Conservation (phyloP, 2,113 vertebrate species). For the Callithrix jacchus region DNA sequence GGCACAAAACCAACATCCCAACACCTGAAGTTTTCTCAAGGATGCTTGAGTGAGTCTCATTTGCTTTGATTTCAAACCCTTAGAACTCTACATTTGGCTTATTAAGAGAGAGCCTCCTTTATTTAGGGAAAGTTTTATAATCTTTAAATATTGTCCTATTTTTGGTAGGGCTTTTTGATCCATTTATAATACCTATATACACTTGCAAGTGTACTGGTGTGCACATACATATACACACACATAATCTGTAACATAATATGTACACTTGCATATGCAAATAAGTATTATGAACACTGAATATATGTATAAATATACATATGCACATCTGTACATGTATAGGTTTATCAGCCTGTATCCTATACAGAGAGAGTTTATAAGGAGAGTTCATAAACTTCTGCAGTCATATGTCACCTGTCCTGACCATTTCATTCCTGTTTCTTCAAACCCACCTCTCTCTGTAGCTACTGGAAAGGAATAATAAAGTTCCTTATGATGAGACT, state of each 20-base stretch:
- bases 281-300: not conserved
- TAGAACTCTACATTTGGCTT: not conserved
- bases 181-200: not conserved
- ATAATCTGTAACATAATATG: not conserved
- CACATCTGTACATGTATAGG: not conserved
- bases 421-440: not conserved
- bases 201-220: not conserved
- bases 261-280: not conserved
- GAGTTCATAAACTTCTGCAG: not conserved
- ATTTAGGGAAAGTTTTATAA: not conserved
- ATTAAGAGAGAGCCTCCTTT: not conserved
- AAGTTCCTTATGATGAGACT: not conserved
- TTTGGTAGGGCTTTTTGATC: not conserved
- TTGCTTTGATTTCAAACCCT: not conserved
- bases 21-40: not conserved
- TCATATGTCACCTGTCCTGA: not conserved
- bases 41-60: not conserved
- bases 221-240: accelerated
- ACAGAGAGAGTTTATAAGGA: not conserved
- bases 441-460: not conserved
- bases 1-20: not conserved
- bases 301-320: not conserved
- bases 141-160: not conserved
- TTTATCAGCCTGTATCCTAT: not conserved
- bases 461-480: not conserved